phyloP scores from a whole-genome alignment of 2,797 vertebrate genomes.

The Darevskia mixta region DNA sequence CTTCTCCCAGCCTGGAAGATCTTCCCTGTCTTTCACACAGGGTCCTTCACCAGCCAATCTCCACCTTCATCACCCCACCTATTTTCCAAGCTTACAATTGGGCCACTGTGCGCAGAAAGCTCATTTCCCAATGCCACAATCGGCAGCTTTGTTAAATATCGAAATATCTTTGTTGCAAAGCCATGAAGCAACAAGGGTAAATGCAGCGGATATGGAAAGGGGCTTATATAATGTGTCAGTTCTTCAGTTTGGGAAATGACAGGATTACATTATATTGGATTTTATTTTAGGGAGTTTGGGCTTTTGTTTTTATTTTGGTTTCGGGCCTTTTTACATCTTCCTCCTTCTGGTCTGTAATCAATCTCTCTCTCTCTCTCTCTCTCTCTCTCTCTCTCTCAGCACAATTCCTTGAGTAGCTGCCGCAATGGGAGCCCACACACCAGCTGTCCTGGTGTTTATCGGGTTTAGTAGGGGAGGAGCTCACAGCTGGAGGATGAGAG shows the following conservation, averaged over 20 bases:
- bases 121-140: constrained; percentile 19
- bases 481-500: not conserved
- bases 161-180: constrained; percentile 59
- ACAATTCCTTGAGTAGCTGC: constrained; percentile 33
- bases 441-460: not conserved
- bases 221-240: constrained; percentile 55
- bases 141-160: constrained; percentile 64
- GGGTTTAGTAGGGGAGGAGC: constrained; percentile 7
- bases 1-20: no score
- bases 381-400: not conserved
- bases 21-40: no score
- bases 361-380: no score
- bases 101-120: not conserved
- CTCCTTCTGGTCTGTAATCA: not conserved
- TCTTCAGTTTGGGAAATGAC: constrained; percentile 13
- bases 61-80: no score
- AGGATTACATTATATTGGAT: not conserved
- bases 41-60: no score
- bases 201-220: constrained; percentile 55
- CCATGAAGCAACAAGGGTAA: constrained; percentile 59
- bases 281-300: not conserved
- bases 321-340: not conserved
- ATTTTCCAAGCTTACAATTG: not conserved
- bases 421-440: constrained; percentile 28
- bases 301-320: no score